A percentile compares a stretch with the other conserved stretches of the same genome.
Evolutionary conservation across 2,888 invertebrate genomes (phyloP).

Genomic region (Phymatocera aterrima): DNA sequence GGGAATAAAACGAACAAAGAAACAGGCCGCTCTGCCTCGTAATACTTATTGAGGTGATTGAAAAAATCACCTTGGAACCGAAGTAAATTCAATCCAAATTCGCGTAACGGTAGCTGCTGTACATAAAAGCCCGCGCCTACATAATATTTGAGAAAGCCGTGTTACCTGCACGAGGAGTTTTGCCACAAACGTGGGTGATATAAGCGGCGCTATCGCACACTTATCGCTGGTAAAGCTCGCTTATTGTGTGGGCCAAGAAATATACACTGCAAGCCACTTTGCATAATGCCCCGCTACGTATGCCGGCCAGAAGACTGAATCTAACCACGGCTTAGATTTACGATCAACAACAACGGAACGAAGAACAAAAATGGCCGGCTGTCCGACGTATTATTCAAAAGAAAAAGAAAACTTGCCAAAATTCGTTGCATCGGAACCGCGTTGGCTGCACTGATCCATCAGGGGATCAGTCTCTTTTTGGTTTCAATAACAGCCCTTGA

Average conservation of each 20-base stretch:
- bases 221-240: constrained; percentile 34
- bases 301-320: constrained; percentile 42
- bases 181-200: constrained; percentile 20
- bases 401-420: background rate
- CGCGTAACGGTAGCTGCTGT: background rate
- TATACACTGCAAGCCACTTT: constrained; percentile 32
- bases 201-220: constrained; percentile 32
- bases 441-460: background rate
- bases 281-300: constrained; percentile 43
- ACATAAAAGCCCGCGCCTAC: background rate
- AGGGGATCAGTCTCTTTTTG: background rate
- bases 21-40: too few relatives aligned
- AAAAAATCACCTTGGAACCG: background rate
- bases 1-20: too few relatives aligned
- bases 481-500: background rate
- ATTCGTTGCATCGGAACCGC: background rate
- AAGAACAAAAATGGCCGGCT: background rate
- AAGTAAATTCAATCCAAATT: background rate
- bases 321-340: constrained; percentile 12
- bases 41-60: background rate
- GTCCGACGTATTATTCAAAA: background rate
- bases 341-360: constrained; percentile 19
- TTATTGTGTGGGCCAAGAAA: constrained; percentile 39
- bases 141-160: background rate
- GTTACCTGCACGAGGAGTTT: background rate